Percentiles rank a stretch among this genome's conserved stretches.
phyloP scores from a whole-genome alignment of 2,113 vertebrate species.

The Fulica atra region DNA sequence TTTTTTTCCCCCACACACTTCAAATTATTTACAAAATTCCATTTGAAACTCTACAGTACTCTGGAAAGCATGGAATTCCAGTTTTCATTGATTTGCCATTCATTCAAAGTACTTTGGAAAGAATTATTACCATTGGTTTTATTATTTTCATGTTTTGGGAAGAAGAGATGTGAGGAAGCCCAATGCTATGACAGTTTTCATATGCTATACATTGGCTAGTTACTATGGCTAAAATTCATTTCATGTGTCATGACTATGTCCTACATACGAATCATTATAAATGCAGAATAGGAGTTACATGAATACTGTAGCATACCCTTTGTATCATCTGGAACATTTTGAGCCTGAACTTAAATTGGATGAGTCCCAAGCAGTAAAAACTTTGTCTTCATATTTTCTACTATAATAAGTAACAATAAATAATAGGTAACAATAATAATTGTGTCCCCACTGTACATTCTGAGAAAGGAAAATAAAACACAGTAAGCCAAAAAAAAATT shows the following conservation, averaged over 20 bases:
- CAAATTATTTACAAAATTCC: neutral
- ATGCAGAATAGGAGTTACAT: neutral
- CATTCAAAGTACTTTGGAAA: neutral
- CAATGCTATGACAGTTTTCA: neutral
- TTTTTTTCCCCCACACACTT: neutral
- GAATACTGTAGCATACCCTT: neutral
- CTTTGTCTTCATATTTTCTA: neutral
- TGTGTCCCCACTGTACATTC: neutral
- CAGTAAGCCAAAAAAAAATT: neutral
- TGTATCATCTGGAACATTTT: neutral
- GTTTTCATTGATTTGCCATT: neutral
- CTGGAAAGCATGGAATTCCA: neutral
- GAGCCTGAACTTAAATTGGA: neutral
- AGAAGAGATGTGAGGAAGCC: neutral
- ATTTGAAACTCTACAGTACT: neutral
- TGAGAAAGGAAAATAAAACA: neutral
- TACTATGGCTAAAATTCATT: neutral
- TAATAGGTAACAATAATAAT: neutral
- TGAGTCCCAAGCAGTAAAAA: neutral
- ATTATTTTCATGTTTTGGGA: neutral
- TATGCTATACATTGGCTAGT: neutral
- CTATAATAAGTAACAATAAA: neutral
- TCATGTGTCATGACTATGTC: neutral
- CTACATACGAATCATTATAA: neutral
- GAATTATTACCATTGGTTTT: neutral